A percentile compares a stretch with the other conserved stretches of the same genome.
Evolutionary conservation across 2,113 vertebrate species (phyloP).

Genomic region (Corythaeola cristata): DNA sequence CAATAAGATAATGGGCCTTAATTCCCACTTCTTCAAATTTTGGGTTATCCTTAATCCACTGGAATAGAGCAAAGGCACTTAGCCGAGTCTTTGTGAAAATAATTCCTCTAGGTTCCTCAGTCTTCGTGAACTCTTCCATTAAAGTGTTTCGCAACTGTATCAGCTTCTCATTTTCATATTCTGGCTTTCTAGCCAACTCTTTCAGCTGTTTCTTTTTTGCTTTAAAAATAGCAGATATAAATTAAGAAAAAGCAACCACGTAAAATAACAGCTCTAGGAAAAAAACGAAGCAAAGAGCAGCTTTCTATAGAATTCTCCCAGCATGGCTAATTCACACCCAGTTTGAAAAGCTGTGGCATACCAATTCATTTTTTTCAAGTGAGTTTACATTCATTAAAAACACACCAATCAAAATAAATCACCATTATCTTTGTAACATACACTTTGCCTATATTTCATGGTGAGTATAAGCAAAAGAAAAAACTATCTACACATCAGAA

Average conservation of each 20-base stretch:
- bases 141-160: slow-evolving; percentile 77
- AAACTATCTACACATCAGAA: background rate
- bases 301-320: background rate
- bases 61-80: slow-evolving; percentile 85
- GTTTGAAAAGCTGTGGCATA: background rate
- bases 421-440: background rate
- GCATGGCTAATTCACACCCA: background rate
- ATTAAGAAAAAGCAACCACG: background rate
- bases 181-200: slow-evolving; percentile 74
- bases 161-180: slow-evolving; percentile 89
- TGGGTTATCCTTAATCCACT: slow-evolving; percentile 89
- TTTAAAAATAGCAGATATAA: slow-evolving; percentile 65
- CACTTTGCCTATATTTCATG: background rate
- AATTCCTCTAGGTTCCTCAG: slow-evolving; percentile 82
- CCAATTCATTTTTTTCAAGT: background rate
- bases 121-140: slow-evolving; percentile 85
- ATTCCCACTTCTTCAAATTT: slow-evolving; percentile 90
- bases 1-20: slow-evolving; percentile 85
- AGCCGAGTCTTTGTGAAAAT: slow-evolving; percentile 94
- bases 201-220: slow-evolving; percentile 81
- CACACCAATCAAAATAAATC: background rate
- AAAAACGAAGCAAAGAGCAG: background rate
- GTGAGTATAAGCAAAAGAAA: background rate
- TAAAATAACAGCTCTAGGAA: background rate
- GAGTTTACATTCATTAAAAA: background rate